Evolutionary conservation across 2,888 invertebrate genomes (phyloP), one percentile per base, ranked within the genome.

Genomic region (Oligia fasciuncula): DNA sequence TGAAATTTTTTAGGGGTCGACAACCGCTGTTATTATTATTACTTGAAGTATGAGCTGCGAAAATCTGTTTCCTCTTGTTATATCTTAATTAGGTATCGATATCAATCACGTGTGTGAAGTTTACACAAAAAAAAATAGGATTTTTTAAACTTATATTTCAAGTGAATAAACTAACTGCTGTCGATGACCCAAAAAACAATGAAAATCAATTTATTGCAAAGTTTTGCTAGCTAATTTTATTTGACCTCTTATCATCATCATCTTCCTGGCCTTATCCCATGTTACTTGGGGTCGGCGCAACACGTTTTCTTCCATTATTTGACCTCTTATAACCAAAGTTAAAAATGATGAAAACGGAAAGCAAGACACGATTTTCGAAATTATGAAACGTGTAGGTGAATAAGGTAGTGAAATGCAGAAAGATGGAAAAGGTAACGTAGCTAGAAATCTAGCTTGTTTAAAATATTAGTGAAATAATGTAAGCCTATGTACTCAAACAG

Each of bases 401-500:
- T 4, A 23, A 40, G 19, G 14, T 6, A 66, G n/a, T 19, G 35
- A 63, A 84, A 63, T 29, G 40, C 14, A 72, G 71, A 74, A 23
- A 83, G 0, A 84, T 82, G 14, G 40, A 77, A 77, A 65, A 11
- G 35, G 17, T 81, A 69, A 85, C 65, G 40, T 11, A 35, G 54
- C n/a, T 57, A 40, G 68, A 66, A 72, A 65, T 40, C 66, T 49
- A 29, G 66, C 66, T 54, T 62, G 70, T 71, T 85, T 71, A 63
- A 82, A 76, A 76, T 77, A 77, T 76, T 68, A 73, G 77, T 69
- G 57, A 51, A 83, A 86, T 86, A 86, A 68, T 77, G 71, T 81
- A 67, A 72, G 77, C 73, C 83, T 77, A 81, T 29, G 29, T 29
- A 29, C 29, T 29, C 29, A 29, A 29, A 29, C 29, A 29, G 29